phyloP scores from a whole-genome alignment of 2,113 vertebrate genomes.

The Glaucomys volans region DNA sequence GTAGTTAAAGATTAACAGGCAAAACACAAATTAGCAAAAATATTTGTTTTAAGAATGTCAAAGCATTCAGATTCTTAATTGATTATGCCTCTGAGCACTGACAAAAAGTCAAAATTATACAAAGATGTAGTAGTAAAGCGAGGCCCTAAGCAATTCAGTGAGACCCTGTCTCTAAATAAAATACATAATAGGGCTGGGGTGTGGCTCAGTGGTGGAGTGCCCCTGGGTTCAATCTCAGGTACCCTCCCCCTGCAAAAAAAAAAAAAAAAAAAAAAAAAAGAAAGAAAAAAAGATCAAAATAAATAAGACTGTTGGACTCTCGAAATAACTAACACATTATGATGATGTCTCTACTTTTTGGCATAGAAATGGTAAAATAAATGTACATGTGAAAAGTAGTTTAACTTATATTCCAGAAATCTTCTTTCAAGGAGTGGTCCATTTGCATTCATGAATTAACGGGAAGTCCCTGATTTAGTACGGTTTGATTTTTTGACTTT shows the following conservation, averaged over 20 bases:
- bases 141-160: too few species aligned
- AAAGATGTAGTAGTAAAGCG: neutral
- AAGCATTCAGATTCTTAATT: neutral
- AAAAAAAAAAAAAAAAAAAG: too few species aligned
- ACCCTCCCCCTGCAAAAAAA: too few species aligned
- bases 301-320: neutral
- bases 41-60: neutral
- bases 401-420: slow-evolving; percentile 28
- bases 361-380: neutral
- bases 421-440: neutral
- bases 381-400: slow-evolving; percentile 20
- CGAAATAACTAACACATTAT: neutral
- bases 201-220: too few species aligned
- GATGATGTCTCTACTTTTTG: neutral
- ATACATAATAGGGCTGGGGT: neutral
- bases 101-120: neutral
- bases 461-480: too few species aligned
- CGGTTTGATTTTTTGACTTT: neutral
- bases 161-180: neutral
- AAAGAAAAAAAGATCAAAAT: neutral
- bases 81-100: neutral
- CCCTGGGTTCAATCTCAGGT: too few species aligned
- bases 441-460: neutral
- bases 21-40: neutral
- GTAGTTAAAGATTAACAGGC: neutral